Percentiles rank a stretch among this genome's conserved stretches.
phyloP scores from a whole-genome alignment of 2,888 invertebrate species.

The Homarus gammarus region DNA sequence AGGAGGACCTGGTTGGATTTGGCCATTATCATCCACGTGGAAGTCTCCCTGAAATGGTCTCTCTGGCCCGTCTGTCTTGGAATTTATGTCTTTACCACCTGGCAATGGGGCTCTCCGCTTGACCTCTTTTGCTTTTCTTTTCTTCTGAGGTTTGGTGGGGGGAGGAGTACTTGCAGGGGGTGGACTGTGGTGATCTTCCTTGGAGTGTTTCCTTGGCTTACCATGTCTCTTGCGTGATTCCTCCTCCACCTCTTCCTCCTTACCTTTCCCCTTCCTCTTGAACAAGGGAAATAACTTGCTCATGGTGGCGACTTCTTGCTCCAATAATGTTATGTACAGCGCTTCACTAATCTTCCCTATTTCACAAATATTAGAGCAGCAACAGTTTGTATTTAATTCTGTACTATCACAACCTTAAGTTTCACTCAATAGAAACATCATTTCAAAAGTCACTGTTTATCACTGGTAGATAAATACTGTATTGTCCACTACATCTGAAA shows the following conservation, averaged over 20 bases:
- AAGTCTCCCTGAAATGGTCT: constrained; percentile 30
- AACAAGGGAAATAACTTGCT: constrained; percentile 73
- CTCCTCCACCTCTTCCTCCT: constrained; percentile 46
- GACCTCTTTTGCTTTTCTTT: constrained; percentile 32
- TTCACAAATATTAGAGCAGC: background rate
- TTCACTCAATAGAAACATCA: background rate
- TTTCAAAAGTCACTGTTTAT: background rate
- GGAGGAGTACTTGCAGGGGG: constrained; percentile 10
- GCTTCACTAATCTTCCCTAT: background rate
- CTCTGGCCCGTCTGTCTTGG: background rate
- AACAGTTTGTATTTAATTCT: background rate
- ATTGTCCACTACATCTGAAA: background rate
- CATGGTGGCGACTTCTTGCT: constrained; percentile 46
- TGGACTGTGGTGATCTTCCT: constrained; percentile 27
- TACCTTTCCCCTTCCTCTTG: constrained; percentile 67
- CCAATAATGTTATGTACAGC: background rate
- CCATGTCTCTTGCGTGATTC: constrained; percentile 40
- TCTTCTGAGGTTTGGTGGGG: constrained; percentile 42
- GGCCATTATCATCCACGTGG: constrained; percentile 44
- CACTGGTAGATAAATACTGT: background rate
- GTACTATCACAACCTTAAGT: background rate
- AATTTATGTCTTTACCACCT: constrained; percentile 33
- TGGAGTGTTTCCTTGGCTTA: constrained; percentile 22
- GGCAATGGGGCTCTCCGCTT: constrained; percentile 41
- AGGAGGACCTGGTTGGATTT: constrained; percentile 11